A percentile compares a stretch with the other conserved stretches of the same genome.
Conservation (phyloP, 2,888 invertebrate genomes). For the Elmis aenea region DNA sequence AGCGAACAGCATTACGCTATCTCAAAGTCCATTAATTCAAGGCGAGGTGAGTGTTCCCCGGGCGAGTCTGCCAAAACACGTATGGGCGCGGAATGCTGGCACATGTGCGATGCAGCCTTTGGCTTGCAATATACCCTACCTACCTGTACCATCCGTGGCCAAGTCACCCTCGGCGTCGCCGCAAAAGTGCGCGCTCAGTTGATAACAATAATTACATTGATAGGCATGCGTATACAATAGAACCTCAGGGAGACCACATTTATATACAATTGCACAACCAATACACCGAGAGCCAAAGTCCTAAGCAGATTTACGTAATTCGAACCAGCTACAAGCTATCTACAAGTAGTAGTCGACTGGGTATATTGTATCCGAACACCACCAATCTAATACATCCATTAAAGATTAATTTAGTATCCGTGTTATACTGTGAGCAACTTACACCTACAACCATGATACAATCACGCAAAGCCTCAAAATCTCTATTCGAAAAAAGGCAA, state of each 20-base stretch:
- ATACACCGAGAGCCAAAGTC: slow-evolving; percentile 4
- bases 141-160: too few relatives aligned
- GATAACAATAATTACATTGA: slow-evolving; percentile 5
- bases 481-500: too few relatives aligned
- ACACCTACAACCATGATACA: too few relatives aligned
- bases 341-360: too few relatives aligned
- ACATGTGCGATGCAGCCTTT: too few relatives aligned
- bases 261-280: slow-evolving; percentile 6
- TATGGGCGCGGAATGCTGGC: slow-evolving; percentile 28
- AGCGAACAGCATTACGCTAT: slow-evolving; percentile 46
- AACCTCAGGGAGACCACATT: not conserved
- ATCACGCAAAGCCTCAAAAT: too few relatives aligned
- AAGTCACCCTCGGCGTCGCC: not conserved
- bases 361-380: too few relatives aligned
- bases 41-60: slow-evolving; percentile 32
- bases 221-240: slow-evolving; percentile 3
- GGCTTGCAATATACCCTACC: too few relatives aligned
- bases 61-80: slow-evolving; percentile 35
- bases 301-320: slow-evolving; percentile 8
- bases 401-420: slow-evolving; percentile 1
- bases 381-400: slow-evolving; percentile 7
- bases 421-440: slow-evolving; percentile 1
- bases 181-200: slow-evolving; percentile 2
- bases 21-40: slow-evolving; percentile 43
- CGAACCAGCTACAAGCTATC: too few relatives aligned